Conservation (phyloP, 2,888 invertebrate species). For the Calliphora vomitoria region DNA sequence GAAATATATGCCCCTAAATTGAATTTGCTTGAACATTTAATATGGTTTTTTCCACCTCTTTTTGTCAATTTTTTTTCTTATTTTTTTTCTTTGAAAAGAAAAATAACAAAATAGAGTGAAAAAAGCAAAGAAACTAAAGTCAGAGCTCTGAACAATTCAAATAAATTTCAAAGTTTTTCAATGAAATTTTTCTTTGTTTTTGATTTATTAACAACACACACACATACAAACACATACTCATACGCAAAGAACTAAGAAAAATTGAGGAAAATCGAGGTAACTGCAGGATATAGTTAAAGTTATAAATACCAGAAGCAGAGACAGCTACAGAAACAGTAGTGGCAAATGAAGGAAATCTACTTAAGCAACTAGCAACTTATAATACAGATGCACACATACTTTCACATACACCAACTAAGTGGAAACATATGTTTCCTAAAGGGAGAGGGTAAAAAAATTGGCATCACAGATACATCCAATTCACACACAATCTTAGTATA, state of each 20-base stretch:
- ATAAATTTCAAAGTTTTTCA: conserved; percentile 72
- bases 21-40: conserved; percentile 67
- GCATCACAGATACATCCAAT: conserved; percentile 23
- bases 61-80: conserved; percentile 5
- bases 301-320: conserved; percentile 1
- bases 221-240: neutral
- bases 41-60: conserved; percentile 42
- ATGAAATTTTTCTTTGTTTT: conserved; percentile 60
- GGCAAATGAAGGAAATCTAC: conserved; percentile 64
- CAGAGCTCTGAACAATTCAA: conserved; percentile 58
- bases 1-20: conserved; percentile 36
- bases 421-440: conserved; percentile 58
- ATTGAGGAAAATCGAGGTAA: conserved; percentile 21
- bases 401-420: conserved; percentile 23
- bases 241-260: neutral
- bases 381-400: neutral
- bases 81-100: conserved; percentile 11
- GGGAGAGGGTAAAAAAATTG: conserved; percentile 4
- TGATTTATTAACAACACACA: conserved; percentile 63
- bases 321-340: conserved; percentile 19
- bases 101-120: neutral
- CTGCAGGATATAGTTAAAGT: conserved; percentile 3
- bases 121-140: conserved; percentile 14
- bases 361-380: conserved; percentile 54
- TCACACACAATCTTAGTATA: conserved; percentile 33